Conservation (phyloP, 1,140 invertebrate genomes). For the Drosophila prosaltans region DNA sequence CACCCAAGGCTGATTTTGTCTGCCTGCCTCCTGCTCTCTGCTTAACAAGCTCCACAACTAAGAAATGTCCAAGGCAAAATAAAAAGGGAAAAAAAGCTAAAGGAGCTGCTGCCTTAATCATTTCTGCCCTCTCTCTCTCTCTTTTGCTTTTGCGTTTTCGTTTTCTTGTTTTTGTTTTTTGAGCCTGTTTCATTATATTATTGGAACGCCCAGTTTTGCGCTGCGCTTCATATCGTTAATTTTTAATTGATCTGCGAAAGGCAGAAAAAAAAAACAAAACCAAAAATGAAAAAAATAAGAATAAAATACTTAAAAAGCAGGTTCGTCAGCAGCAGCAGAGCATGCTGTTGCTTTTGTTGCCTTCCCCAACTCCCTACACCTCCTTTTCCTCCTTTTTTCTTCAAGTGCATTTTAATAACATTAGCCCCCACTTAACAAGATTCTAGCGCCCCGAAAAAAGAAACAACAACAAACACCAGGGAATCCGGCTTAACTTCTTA, state of each 20-base stretch:
- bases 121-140: slow-evolving; percentile 36
- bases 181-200: slow-evolving; percentile 80
- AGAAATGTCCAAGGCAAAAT: slow-evolving; percentile 26
- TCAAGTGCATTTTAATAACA: slow-evolving; percentile 79
- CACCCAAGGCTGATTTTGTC: slow-evolving; percentile 34
- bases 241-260: slow-evolving; percentile 81
- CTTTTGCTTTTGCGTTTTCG: slow-evolving; percentile 23
- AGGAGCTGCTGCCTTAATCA: slow-evolving; percentile 58
- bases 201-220: slow-evolving; percentile 77
- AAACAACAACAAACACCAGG: slow-evolving; percentile 30
- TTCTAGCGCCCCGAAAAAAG: slow-evolving; percentile 68
- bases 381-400: slow-evolving; percentile 13
- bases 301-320: slow-evolving; percentile 38
- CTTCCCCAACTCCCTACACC: not conserved
- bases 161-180: not conserved
- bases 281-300: slow-evolving; percentile 19
- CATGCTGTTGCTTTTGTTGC: slow-evolving; percentile 5
- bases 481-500: not conserved
- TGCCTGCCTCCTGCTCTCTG: slow-evolving; percentile 13
- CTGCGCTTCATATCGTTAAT: slow-evolving; percentile 82
- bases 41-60: slow-evolving; percentile 45
- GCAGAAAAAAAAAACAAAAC: slow-evolving; percentile 22
- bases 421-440: slow-evolving; percentile 74
- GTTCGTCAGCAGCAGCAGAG: slow-evolving; percentile 24
- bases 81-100: slow-evolving; percentile 22